phyloP scores from a whole-genome alignment of 2,888 invertebrate species.

The Trichogramma dendrolimi region DNA sequence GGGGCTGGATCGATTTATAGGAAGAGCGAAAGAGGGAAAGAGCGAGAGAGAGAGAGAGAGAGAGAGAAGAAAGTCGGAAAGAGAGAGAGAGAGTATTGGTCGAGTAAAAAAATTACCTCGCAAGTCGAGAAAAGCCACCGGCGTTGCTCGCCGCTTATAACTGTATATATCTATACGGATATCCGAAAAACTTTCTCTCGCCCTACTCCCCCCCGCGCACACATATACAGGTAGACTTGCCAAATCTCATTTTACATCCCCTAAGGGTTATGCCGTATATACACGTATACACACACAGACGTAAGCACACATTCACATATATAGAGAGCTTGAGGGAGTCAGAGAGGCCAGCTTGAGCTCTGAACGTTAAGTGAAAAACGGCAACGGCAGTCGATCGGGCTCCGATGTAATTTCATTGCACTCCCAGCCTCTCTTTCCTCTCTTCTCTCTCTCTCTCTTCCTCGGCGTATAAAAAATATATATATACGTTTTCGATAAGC shows the following conservation, averaged over 20 bases:
- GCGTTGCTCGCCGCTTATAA: no score
- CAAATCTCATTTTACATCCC: no score
- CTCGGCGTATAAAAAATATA: background rate
- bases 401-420: background rate
- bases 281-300: no score
- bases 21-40: background rate
- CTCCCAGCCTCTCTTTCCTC: background rate
- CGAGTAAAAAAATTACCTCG: no score
- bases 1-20: background rate
- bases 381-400: background rate
- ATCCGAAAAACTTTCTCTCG: no score
- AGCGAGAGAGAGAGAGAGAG: background rate
- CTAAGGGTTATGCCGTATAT: no score
- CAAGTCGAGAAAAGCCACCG: no score
- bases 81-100: background rate
- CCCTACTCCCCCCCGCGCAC: no score
- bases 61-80: background rate
- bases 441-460: background rate
- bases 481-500: slow-evolving; percentile 17
- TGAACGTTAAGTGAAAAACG: background rate
- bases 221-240: no score
- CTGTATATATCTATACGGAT: no score
- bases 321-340: background rate
- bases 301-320: no score
- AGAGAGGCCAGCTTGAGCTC: slow-evolving; percentile 1